phyloP scores from a whole-genome alignment of 2,113 vertebrate genomes.

The Otolemur garnettii region DNA sequence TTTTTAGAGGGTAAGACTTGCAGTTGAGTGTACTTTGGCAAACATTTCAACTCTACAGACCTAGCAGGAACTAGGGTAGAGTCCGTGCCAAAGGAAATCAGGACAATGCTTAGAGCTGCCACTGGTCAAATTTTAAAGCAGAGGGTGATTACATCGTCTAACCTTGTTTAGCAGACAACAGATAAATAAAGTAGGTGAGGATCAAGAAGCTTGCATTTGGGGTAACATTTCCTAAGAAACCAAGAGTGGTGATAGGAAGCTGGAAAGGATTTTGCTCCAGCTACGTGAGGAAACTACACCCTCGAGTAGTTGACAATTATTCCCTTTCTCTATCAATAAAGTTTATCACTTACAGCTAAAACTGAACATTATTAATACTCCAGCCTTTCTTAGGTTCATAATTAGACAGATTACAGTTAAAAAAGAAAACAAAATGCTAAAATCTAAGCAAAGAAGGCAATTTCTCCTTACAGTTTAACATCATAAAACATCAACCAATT shows the following conservation, averaged over 20 bases:
- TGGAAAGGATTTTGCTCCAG: neutral
- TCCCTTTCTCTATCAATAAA: conserved; percentile 40
- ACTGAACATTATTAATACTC: neutral
- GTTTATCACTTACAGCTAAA: conserved; percentile 53
- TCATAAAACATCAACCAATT: conserved; percentile 35
- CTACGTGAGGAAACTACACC: conserved; percentile 27
- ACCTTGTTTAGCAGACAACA: conserved; percentile 24
- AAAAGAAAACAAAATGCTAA: conserved; percentile 12
- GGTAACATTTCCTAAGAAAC: conserved; percentile 26
- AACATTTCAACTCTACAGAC: conserved; percentile 48
- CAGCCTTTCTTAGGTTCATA: neutral
- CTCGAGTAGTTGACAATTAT: conserved; percentile 1
- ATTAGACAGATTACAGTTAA: neutral
- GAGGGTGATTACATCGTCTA: neutral
- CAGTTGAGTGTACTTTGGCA: neutral
- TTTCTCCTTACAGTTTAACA: conserved; percentile 45
- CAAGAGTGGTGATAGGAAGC: neutral
- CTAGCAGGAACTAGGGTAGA: conserved; percentile 68
- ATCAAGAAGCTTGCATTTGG: conserved; percentile 1
- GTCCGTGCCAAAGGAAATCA: conserved; percentile 64
- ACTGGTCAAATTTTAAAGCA: conserved; percentile 37
- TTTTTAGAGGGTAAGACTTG: conserved; percentile 28
- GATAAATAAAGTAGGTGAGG: conserved; percentile 45
- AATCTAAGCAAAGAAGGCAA: conserved; percentile 3
- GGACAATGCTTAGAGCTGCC: neutral